A percentile compares a stretch with the other conserved stretches of the same genome.
Evolutionary conservation across 2,797 vertebrate species (phyloP).

Genomic region (Eidolon dupreanum): DNA sequence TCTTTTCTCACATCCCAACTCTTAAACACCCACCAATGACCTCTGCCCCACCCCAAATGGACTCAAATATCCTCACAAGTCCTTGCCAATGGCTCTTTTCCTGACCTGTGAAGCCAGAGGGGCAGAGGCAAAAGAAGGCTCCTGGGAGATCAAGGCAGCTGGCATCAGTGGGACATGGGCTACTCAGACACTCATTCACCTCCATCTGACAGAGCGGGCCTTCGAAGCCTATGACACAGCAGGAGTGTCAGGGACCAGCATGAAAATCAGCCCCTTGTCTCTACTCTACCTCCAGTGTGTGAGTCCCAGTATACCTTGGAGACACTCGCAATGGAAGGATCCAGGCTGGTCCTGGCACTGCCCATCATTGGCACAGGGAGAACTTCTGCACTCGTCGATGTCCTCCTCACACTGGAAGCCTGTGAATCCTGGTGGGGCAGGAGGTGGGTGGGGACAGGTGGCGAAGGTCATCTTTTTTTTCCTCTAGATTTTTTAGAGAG

Average conservation of each 20-base stretch:
- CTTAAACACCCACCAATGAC: neutral
- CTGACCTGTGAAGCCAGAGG: slow-evolving; percentile 77
- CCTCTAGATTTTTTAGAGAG: slow-evolving; percentile 40
- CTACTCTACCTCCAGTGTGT: neutral
- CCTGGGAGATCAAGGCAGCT: slow-evolving; percentile 73
- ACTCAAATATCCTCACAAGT: neutral
- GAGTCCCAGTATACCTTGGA: slow-evolving; percentile 50
- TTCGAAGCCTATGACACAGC: slow-evolving; percentile 69
- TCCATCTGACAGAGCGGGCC: slow-evolving; percentile 73
- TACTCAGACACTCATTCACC: slow-evolving; percentile 71
- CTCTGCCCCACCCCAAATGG: neutral
- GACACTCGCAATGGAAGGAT: slow-evolving; percentile 74
- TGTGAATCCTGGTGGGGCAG: slow-evolving; percentile 47
- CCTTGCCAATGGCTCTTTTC: neutral
- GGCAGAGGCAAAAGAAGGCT: slow-evolving; percentile 78
- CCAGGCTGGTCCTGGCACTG: slow-evolving; percentile 74
- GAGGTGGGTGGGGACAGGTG: neutral
- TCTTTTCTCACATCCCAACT: neutral
- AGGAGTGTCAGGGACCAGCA: neutral
- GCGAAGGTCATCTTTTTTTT: neutral
- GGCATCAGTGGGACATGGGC: slow-evolving; percentile 69
- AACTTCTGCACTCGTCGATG: slow-evolving; percentile 59
- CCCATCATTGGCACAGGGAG: slow-evolving; percentile 73
- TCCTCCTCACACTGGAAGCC: slow-evolving; percentile 70
- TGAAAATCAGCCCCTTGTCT: accelerated